A percentile compares a stretch with the other conserved stretches of the same genome.
Conservation (phyloP, 2,113 vertebrate species). For the Nothobranchius kuhntae region DNA sequence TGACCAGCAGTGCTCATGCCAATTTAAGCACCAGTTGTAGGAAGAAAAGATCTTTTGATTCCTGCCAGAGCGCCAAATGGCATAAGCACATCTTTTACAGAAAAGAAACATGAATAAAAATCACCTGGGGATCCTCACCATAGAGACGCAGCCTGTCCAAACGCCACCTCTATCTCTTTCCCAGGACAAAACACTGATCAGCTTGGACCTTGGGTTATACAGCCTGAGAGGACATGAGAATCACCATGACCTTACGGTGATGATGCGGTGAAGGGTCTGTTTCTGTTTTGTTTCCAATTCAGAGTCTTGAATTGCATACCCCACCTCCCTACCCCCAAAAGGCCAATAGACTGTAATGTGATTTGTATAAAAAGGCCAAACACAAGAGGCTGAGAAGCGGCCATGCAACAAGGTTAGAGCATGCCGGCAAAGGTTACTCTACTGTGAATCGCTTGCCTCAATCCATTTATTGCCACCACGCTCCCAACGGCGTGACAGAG, state of each 20-base stretch:
- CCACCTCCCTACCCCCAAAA: constrained; percentile 10
- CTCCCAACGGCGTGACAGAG: constrained; percentile 32
- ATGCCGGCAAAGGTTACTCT: constrained; percentile 36
- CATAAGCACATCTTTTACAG: constrained; percentile 3
- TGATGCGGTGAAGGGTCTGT: constrained; percentile 28
- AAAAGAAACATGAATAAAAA: constrained; percentile 2
- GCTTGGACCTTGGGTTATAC: neutral
- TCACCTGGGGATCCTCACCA: neutral
- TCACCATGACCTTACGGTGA: constrained; percentile 4
- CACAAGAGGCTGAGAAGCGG: constrained; percentile 21
- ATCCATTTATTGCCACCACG: constrained; percentile 53
- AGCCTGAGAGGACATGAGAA: constrained; percentile 4
- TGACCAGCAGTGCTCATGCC: constrained; percentile 42
- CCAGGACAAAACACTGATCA: neutral
- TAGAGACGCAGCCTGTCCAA: neutral
- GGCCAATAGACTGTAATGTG: constrained; percentile 38
- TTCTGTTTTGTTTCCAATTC: constrained; percentile 26
- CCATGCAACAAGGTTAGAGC: constrained; percentile 38
- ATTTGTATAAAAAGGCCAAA: constrained; percentile 59
- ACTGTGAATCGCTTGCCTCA: constrained; percentile 46
- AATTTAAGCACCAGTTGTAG: constrained; percentile 46
- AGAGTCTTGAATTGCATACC: constrained; percentile 23
- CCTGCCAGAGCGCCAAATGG: constrained; percentile 27
- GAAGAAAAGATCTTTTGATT: constrained; percentile 19
- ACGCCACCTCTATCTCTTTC: constrained; percentile 4